Percentiles rank a stretch among this genome's conserved stretches.
These are phyloP conservation scores for Eira barbara DNA, from an alignment of 2,113 vertebrate species.

Conservation along the genomic window DNA sequence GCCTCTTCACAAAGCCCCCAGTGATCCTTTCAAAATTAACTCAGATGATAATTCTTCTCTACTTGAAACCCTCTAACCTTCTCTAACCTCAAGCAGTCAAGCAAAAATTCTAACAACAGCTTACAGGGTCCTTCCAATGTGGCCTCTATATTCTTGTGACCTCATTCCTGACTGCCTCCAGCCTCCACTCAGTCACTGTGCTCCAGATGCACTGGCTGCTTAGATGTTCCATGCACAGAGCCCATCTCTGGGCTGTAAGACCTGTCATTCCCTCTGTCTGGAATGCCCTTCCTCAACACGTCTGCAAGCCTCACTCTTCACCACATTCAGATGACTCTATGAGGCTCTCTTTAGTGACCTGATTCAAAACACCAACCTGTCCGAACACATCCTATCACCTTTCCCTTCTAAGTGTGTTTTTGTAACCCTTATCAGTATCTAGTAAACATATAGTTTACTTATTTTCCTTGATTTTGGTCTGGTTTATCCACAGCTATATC, in stretches of 20 bases:
- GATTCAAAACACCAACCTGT: neutral
- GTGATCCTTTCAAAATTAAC: neutral
- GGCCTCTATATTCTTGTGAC: neutral
- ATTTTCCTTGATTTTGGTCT: neutral
- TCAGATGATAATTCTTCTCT: neutral
- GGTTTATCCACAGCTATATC: neutral
- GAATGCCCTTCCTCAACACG: neutral
- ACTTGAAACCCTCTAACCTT: neutral
- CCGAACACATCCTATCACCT: neutral
- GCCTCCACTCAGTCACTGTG: neutral
- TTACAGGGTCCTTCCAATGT: neutral
- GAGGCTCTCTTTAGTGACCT: neutral
- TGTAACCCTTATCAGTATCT: neutral
- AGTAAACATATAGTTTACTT: neutral
- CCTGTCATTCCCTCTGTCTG: neutral
- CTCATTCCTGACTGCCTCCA: neutral
- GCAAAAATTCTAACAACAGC: neutral
- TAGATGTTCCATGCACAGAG: neutral
- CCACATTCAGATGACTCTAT: neutral
- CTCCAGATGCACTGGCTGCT: accelerated
- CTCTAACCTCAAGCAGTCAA: neutral
- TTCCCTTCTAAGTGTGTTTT: neutral
- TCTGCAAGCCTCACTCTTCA: neutral
- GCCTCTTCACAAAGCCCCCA: neutral
- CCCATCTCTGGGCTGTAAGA: neutral